Conservation (phyloP, 2,888 invertebrate species). For the Phorcus lineatus region DNA sequence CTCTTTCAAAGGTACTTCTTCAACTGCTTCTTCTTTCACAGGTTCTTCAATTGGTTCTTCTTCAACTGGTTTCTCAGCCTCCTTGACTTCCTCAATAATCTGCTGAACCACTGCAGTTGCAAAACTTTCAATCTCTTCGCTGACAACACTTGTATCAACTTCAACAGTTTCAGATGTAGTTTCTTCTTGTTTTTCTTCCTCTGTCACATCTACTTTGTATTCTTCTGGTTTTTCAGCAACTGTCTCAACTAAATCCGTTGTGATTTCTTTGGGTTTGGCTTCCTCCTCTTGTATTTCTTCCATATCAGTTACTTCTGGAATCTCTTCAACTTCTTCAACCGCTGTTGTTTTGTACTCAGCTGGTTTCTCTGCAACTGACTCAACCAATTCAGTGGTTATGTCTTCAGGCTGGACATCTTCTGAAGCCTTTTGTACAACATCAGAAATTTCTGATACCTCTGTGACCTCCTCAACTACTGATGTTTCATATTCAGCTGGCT, state of each 20-base stretch:
- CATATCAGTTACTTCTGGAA: constrained; percentile 34
- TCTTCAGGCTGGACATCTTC: constrained; percentile 38
- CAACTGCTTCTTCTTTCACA: constrained; percentile 2
- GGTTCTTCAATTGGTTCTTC: constrained; percentile 20
- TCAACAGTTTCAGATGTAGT: constrained; percentile 29
- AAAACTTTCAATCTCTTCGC: constrained; percentile 42
- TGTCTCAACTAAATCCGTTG: constrained; percentile 21
- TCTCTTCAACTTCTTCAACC: constrained; percentile 25
- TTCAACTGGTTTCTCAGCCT: constrained; percentile 33
- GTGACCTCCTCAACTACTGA: constrained; percentile 28
- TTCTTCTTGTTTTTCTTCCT: constrained; percentile 16
- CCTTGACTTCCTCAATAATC: constrained; percentile 43
- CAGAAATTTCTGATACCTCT: constrained; percentile 23
- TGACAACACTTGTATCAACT: constrained; percentile 25
- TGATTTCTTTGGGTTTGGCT: constrained; percentile 30
- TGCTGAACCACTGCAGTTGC: constrained; percentile 43
- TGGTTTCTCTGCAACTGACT: constrained; percentile 30
- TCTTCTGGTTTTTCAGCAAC: constrained; percentile 37
- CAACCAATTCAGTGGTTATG: constrained; percentile 34
- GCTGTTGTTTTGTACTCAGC: constrained; percentile 34
- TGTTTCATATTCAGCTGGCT: constrained; percentile 35
- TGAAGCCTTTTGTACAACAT: constrained; percentile 6
- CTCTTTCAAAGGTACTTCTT: constrained; percentile 31
- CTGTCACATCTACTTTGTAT: constrained; percentile 25
- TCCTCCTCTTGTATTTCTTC: constrained; percentile 32